Evolutionary conservation across 1,140 invertebrate genomes (phyloP), one percentile per base, ranked within the genome.

Genomic region (Oncopodura yosiiana): DNA sequence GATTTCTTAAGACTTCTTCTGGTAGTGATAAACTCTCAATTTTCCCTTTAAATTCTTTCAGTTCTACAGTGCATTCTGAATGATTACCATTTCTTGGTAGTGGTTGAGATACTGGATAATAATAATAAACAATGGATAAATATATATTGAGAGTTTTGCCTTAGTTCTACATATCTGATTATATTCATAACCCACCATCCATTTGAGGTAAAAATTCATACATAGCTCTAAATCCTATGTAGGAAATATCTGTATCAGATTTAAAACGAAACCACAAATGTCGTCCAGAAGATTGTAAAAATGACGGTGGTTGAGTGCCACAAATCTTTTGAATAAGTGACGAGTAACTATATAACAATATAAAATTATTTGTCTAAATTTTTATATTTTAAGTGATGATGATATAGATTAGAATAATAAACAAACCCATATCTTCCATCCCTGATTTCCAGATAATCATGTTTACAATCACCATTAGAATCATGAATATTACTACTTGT

Each of bases 361-460:
- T n/a, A n/a, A n/a, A n/a, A n/a, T n/a, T n/a, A n/a, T n/a, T n/a
- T n/a, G n/a, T n/a, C n/a, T n/a, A n/a, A n/a, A n/a, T n/a, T n/a
- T n/a, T n/a, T n/a, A n/a, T n/a, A n/a, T n/a, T n/a, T n/a, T n/a
- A n/a, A n/a, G n/a, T n/a, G n/a, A n/a, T n/a, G n/a, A n/a, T n/a
- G n/a, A n/a, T n/a, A n/a, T n/a, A n/a, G n/a, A n/a, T n/a, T n/a
- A n/a, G n/a, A n/a, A n/a, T n/a, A n/a, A n/a, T n/a, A n/a, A n/a
- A n/a, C n/a, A n/a, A n/a, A n/a, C n/a, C n/a, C 87, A 63, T 87
- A 81, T n/a, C 80, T 79, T 0, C 89, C 89, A 66, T 92, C 86
- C 23, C 86, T 75, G 21, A 89, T 78, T 69, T 91, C 87, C 34
- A 92, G 71, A 70, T 76, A 87, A 71, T 93, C 88, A 71, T 84